Conservation (phyloP, 2,113 vertebrate genomes). For the Percopsis transmontana region DNA sequence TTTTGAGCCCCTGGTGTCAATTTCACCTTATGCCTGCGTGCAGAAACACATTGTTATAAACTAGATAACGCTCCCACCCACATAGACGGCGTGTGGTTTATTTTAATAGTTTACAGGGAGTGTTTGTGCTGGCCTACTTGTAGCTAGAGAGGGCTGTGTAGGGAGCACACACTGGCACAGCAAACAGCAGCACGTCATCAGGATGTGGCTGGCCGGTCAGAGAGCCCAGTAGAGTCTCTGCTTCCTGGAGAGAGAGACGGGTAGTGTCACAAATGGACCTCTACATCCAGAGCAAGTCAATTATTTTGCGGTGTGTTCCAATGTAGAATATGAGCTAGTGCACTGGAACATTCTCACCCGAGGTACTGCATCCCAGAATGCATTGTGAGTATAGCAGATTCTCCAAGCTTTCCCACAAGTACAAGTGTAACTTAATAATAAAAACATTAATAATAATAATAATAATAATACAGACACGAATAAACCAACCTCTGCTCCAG, state of each 20-base stretch:
- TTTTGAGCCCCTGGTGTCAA: constrained; percentile 95
- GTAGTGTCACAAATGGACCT: background rate
- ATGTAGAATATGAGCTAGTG: no score
- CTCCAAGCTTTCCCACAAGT: no score
- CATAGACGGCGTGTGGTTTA: background rate
- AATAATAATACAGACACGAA: background rate
- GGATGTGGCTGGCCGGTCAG: constrained; percentile 90
- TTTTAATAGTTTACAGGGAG: background rate
- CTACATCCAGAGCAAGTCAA: background rate
- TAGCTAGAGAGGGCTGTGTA: constrained; percentile 90
- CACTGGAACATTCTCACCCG: no score
- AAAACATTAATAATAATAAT: background rate
- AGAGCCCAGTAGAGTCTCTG: constrained; percentile 84
- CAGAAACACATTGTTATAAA: background rate
- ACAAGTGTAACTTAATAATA: background rate
- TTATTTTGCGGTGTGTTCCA: no score
- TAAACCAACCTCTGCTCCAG: constrained; percentile 83
- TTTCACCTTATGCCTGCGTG: constrained; percentile 90
- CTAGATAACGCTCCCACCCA: background rate
- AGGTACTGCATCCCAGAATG: no score
- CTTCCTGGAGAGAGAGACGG: constrained; percentile 75
- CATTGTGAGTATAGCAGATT: no score
- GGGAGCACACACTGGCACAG: constrained; percentile 91
- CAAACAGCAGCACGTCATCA: constrained; percentile 91
- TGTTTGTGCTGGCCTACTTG: constrained; percentile 79